Evolutionary conservation across 2,888 invertebrate species (phyloP).

Genomic region (Drosophila anomelani): DNA sequence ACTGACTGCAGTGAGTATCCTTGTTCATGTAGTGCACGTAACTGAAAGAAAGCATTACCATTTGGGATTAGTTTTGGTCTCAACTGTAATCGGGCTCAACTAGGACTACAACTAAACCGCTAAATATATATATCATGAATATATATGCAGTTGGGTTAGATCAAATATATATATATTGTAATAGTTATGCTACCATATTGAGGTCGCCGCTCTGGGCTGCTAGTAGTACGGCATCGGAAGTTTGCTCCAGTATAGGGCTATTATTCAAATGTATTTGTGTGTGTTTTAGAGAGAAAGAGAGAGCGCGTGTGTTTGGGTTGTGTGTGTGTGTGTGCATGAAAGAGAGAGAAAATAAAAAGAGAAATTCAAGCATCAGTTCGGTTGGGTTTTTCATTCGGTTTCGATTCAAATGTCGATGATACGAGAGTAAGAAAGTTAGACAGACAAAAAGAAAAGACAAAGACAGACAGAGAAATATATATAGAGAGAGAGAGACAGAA

Average conservation of each 20-base stretch:
- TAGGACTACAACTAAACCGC: neutral
- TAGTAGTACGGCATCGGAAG: constrained; percentile 92
- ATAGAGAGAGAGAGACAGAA: constrained; percentile 27
- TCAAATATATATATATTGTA: constrained; percentile 5
- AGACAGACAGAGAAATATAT: constrained; percentile 29
- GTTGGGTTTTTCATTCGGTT: constrained; percentile 24
- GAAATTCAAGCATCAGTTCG: constrained; percentile 63
- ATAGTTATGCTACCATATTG: constrained; percentile 87
- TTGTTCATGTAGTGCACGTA: constrained; percentile 92
- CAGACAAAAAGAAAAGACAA: constrained; percentile 17
- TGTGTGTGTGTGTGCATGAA: constrained; percentile 45
- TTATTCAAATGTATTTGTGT: constrained; percentile 29
- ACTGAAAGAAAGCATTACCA: constrained; percentile 85
- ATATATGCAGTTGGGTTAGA: neutral
- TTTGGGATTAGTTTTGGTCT: too few species aligned
- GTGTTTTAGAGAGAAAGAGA: constrained; percentile 25
- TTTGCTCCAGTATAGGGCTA: constrained; percentile 92
- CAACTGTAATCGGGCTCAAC: neutral
- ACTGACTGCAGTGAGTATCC: constrained; percentile 94
- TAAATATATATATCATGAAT: neutral
- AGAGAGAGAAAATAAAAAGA: constrained; percentile 51
- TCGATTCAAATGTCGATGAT: constrained; percentile 32
- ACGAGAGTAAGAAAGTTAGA: constrained; percentile 17
- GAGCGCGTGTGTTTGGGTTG: neutral
- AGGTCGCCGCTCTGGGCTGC: constrained; percentile 94